Evolutionary conservation across 1,140 invertebrate species (phyloP).

Genomic region (Charaxes varanes): DNA sequence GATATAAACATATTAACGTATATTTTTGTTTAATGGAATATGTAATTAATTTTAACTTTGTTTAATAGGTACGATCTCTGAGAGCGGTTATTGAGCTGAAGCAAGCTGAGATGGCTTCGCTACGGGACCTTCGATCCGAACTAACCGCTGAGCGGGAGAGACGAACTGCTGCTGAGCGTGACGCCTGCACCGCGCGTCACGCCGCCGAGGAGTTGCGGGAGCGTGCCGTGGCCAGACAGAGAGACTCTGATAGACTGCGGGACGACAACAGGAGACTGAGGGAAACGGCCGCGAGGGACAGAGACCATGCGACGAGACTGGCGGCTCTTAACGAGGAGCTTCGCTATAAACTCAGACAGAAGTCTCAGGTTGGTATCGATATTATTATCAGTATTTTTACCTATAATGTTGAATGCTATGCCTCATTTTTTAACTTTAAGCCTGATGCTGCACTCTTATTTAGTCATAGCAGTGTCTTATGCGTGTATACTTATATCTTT

Average conservation of each 20-base stretch:
- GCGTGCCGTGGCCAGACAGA: conserved; percentile 64
- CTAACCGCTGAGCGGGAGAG: conserved; percentile 75
- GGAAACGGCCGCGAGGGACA: conserved; percentile 82
- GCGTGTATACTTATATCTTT: no score
- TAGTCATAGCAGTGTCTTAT: no score
- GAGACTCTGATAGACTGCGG: conserved; percentile 51
- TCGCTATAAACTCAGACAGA: conserved; percentile 87
- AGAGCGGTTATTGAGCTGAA: conserved; percentile 84
- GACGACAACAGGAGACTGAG: conserved; percentile 80
- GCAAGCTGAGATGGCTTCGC: conserved; percentile 80
- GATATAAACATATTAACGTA: no score
- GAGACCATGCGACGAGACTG: conserved; percentile 84
- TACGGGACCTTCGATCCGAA: conserved; percentile 79
- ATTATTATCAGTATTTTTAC: no score
- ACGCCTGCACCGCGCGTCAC: conserved; percentile 65
- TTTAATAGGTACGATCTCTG: conserved; percentile 80
- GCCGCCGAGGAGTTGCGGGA: conserved; percentile 76
- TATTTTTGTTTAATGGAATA: no score
- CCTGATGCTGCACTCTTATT: no score
- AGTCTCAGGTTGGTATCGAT: conserved; percentile 75
- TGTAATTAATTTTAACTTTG: background rate
- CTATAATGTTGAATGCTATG: no score
- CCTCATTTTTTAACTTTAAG: no score
- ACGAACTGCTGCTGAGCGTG: conserved; percentile 72
- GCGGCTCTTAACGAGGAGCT: conserved; percentile 90